Percentiles rank a stretch among this genome's conserved stretches.
Evolutionary conservation across 1,140 invertebrate species (phyloP).

Genomic region (Achatina immaculata): DNA sequence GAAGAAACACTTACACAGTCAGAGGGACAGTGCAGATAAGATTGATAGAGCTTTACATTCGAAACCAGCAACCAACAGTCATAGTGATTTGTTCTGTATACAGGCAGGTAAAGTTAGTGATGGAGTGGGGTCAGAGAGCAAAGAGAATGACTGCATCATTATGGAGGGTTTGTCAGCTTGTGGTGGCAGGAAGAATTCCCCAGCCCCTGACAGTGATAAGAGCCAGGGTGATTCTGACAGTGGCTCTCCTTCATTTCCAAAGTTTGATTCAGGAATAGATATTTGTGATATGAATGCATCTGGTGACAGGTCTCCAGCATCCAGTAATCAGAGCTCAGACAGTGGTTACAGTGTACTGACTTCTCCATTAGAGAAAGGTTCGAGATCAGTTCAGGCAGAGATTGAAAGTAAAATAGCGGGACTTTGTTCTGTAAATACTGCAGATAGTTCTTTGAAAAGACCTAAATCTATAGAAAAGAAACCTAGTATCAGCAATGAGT

Average conservation of each 20-base stretch:
- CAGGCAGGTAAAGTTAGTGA: not conserved
- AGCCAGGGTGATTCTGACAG: not conserved
- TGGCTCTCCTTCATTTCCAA: not conserved
- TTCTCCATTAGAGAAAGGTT: not conserved
- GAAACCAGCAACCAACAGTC: not conserved
- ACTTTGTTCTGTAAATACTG: not conserved
- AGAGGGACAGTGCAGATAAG: not conserved
- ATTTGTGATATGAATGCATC: not conserved
- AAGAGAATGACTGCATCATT: not conserved
- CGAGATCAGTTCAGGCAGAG: not conserved
- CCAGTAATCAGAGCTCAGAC: not conserved
- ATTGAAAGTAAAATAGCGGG: slow-evolving; percentile 6
- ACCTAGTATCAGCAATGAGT: not conserved
- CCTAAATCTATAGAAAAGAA: not conserved
- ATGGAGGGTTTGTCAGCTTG: not conserved
- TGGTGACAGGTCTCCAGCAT: not conserved
- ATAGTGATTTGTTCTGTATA: not conserved
- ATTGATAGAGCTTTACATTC: not conserved
- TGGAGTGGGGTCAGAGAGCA: not conserved
- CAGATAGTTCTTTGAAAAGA: not conserved
- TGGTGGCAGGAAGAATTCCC: not conserved
- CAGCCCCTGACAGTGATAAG: not conserved
- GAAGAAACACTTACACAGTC: not conserved
- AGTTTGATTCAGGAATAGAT: not conserved
- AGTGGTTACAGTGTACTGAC: not conserved